A percentile compares a stretch with the other conserved stretches of the same genome.
These are phyloP conservation scores for Agriopis marginaria DNA, from an alignment of 2,888 invertebrate species.

Conservation along the genomic window DNA sequence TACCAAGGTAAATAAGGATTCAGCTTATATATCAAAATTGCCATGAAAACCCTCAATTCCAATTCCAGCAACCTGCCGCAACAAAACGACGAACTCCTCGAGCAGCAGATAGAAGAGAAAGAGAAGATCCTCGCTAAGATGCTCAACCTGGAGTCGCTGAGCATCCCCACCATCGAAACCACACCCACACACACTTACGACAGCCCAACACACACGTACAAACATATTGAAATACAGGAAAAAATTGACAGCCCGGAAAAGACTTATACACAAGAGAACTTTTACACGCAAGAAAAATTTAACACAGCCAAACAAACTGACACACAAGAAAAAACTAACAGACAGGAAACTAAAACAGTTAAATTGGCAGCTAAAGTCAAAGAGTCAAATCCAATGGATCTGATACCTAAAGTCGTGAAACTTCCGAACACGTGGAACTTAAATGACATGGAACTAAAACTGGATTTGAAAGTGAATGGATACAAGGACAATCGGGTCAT, in stretches of 20 bases:
- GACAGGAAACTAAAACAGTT: not conserved
- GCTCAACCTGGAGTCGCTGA: conserved; percentile 87
- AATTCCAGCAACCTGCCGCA: conserved; percentile 81
- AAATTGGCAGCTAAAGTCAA: conserved; percentile 31
- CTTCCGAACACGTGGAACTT: conserved; percentile 88
- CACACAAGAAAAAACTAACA: not conserved
- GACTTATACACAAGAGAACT: conserved; percentile 34
- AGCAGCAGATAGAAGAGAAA: conserved; percentile 90
- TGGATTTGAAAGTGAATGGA: conserved; percentile 67
- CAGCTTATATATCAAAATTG: too few species aligned
- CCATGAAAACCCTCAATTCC: not conserved
- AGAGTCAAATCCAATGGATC: conserved; percentile 56
- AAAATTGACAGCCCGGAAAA: conserved; percentile 20
- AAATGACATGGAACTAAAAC: conserved; percentile 76
- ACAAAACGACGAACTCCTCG: conserved; percentile 88
- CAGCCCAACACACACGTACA: conserved; percentile 32
- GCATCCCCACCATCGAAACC: conserved; percentile 54
- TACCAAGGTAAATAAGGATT: too few species aligned
- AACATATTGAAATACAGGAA: conserved; percentile 21
- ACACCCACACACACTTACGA: conserved; percentile 29
- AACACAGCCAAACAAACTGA: conserved; percentile 21
- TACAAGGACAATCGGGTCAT: conserved; percentile 58
- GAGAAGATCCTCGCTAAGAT: conserved; percentile 90
- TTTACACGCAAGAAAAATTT: not conserved
- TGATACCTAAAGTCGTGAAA: conserved; percentile 80